Conservation (phyloP, 2,797 vertebrate species). For the Pipistrellus pygmaeus region DNA sequence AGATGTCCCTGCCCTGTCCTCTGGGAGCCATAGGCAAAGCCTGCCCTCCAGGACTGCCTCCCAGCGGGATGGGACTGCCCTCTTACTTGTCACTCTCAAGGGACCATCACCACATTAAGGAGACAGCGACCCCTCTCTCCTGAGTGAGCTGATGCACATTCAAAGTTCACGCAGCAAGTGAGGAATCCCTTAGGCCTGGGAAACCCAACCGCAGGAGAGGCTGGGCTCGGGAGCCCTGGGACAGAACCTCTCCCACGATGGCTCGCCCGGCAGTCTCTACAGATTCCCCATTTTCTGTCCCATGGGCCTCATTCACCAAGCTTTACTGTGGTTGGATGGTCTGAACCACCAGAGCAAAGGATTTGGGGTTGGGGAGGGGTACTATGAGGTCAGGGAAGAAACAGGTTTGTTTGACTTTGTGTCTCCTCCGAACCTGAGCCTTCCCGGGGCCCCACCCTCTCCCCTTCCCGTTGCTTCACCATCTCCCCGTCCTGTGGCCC, state of each 20-base stretch:
- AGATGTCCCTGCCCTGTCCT: neutral
- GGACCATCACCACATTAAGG: neutral
- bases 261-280: neutral
- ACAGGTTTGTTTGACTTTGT: neutral
- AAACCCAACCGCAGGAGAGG: fast-evolving
- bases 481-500: no score
- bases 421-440: no score
- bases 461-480: neutral
- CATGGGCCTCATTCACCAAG: conserved; percentile 6
- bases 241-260: no score
- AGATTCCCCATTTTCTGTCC: neutral
- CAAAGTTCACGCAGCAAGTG: neutral
- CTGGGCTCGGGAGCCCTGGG: no score
- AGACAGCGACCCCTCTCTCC: neutral
- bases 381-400: fast-evolving
- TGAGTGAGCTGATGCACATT: neutral
- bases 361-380: no score
- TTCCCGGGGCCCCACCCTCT: neutral
- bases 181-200: neutral
- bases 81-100: neutral
- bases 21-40: neutral
- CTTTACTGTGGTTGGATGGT: neutral
- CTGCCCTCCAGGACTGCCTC: neutral
- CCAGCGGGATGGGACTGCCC: neutral
- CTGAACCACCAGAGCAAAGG: neutral